Evolutionary conservation across 2,888 invertebrate species (phyloP).

Genomic region (Pycnomerus fuliginosus): DNA sequence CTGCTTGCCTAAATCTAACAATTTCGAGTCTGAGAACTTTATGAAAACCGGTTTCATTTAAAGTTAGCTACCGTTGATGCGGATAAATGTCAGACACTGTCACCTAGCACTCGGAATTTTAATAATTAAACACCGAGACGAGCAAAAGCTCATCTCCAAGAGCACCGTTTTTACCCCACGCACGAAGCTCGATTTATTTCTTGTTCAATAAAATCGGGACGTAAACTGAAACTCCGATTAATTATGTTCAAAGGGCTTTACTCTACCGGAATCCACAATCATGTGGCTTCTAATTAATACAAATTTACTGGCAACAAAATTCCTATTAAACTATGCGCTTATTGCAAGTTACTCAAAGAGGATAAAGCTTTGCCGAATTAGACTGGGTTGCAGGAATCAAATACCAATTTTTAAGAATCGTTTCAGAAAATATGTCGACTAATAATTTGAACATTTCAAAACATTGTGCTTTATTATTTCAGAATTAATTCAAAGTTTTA

Average conservation of each 20-base stretch:
- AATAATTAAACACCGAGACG: conserved; percentile 15
- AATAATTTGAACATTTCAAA: too few relatives aligned
- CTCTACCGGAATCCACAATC: conserved; percentile 14
- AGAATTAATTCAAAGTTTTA: too few relatives aligned
- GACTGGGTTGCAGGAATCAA: too few relatives aligned
- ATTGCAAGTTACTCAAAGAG: too few relatives aligned
- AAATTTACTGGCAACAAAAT: too few relatives aligned
- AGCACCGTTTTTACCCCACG: conserved; percentile 12
- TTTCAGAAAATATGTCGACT: too few relatives aligned
- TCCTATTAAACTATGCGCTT: too few relatives aligned
- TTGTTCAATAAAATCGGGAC: conserved; percentile 21
- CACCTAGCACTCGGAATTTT: conserved; percentile 11
- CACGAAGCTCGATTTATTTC: conserved; percentile 19
- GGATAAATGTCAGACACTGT: conserved; percentile 18
- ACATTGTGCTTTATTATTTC: too few relatives aligned
- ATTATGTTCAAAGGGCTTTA: conserved; percentile 16
- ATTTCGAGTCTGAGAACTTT: conserved; percentile 23
- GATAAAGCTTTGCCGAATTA: too few relatives aligned
- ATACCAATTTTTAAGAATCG: too few relatives aligned
- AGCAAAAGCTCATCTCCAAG: neutral
- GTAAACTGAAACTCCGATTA: conserved; percentile 17
- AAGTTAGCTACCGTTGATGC: conserved; percentile 22
- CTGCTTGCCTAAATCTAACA: conserved; percentile 26
- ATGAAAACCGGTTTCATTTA: conserved; percentile 25
- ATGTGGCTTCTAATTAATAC: conserved; percentile 14